Conservation (phyloP, 2,113 vertebrate genomes). For the Pterocles orientalis region DNA sequence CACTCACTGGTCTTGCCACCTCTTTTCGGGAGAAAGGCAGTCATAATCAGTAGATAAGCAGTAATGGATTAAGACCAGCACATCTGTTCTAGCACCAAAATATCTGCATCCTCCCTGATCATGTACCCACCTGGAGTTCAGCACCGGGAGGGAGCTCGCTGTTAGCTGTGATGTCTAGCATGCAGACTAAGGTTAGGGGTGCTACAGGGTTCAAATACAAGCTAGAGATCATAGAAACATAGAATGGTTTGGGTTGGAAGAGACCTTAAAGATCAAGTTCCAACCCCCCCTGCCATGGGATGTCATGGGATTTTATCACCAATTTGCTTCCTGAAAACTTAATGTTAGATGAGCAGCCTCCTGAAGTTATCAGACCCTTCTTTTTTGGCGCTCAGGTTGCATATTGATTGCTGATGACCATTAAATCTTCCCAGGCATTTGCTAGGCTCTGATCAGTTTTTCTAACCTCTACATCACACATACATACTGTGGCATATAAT, state of each 20-base stretch:
- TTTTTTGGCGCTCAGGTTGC: background rate
- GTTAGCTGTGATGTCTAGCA: background rate
- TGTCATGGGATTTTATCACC: background rate
- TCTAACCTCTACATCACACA: background rate
- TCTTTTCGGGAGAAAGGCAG: background rate
- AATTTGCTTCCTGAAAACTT: background rate
- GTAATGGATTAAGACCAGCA: background rate
- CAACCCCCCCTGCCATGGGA: too few species aligned
- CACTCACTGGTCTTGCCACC: background rate
- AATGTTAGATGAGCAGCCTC: background rate
- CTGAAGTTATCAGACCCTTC: background rate
- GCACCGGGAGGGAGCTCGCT: background rate
- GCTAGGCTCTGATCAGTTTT: background rate
- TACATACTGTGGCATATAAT: background rate
- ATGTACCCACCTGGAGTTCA: background rate
- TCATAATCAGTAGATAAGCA: conserved; percentile 6
- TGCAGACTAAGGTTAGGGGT: background rate
- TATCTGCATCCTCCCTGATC: background rate
- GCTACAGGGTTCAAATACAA: background rate
- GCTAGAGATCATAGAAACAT: background rate
- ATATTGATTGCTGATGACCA: background rate
- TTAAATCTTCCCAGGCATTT: background rate
- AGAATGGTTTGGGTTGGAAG: too few species aligned
- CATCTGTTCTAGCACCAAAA: background rate
- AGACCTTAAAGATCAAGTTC: too few species aligned